A percentile compares a stretch with the other conserved stretches of the same genome.
phyloP scores from a whole-genome alignment of 2,888 invertebrate species.

The Nephrotoma appendiculata region DNA sequence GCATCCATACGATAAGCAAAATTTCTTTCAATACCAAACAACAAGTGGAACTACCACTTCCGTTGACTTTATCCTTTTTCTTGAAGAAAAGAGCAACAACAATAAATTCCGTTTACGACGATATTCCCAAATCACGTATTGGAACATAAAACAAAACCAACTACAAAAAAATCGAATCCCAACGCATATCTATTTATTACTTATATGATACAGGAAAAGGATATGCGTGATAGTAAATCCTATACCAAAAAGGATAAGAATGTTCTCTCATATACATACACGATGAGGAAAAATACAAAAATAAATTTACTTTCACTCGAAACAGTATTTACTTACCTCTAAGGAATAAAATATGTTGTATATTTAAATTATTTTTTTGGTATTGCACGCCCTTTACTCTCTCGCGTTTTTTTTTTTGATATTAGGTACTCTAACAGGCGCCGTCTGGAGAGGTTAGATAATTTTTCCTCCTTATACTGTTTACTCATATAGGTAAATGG shows the following conservation, averaged over 20 bases:
- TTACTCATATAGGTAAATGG: no score
- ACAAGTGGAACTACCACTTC: neutral
- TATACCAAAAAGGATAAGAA: neutral
- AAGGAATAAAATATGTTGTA: neutral
- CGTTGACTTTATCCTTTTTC: no score
- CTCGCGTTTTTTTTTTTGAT: neutral
- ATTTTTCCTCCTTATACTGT: no score
- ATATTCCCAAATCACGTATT: neutral
- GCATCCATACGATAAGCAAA: neutral
- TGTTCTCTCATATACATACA: neutral
- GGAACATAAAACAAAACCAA: neutral
- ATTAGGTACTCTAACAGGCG: neutral
- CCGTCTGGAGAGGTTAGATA: neutral
- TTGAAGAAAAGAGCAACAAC: no score
- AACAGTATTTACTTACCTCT: neutral
- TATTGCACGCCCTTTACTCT: neutral
- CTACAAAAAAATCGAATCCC: neutral
- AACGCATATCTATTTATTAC: neutral
- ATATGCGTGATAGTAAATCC: no score
- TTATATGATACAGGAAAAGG: neutral
- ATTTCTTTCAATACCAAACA: neutral
- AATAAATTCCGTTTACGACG: neutral
- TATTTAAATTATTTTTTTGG: neutral
- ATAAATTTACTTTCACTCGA: neutral
- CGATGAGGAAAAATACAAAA: neutral